These are phyloP conservation scores for Nezara viridula DNA, from an alignment of 2,888 invertebrate genomes.

Conservation along the genomic window DNA sequence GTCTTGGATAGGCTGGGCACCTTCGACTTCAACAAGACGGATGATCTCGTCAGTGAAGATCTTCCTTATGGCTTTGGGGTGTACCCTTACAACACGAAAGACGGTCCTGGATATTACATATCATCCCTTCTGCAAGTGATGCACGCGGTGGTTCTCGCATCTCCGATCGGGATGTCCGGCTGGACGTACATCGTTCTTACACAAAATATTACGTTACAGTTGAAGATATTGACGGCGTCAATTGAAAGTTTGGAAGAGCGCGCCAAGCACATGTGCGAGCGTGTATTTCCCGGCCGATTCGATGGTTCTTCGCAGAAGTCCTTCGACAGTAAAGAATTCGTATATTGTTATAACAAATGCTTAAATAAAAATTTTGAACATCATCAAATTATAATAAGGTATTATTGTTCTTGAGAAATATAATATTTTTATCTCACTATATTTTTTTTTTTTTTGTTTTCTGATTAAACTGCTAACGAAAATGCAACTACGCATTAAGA, in stretches of 20 bases:
- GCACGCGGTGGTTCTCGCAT: not conserved
- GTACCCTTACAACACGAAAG: not conserved
- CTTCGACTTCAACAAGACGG: slow-evolving; percentile 20
- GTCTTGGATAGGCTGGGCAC: not conserved
- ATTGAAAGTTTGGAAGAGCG: not conserved
- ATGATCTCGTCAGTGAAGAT: not conserved
- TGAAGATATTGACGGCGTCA: not conserved
- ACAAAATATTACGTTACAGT: not conserved
- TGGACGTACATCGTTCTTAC: not conserved
- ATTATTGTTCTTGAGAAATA: not conserved
- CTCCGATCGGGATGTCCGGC: slow-evolving; percentile 1
- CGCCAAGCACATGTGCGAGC: not conserved
- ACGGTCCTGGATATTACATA: not conserved
- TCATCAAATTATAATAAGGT: slow-evolving; percentile 21
- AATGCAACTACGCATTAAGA: not conserved
- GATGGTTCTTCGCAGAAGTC: not conserved
- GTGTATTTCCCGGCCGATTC: not conserved
- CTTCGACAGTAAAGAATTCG: not conserved
- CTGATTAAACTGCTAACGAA: not conserved
- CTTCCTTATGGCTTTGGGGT: not conserved
- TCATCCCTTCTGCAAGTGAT: not conserved
- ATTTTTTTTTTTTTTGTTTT: too few species aligned
- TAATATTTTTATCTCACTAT: too few species aligned
- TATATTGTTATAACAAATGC: slow-evolving; percentile 8
- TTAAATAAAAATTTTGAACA: slow-evolving; percentile 38